These are phyloP conservation scores for Prunella fulvescens DNA, from an alignment of 2,113 vertebrate genomes.

Conservation along the genomic window DNA sequence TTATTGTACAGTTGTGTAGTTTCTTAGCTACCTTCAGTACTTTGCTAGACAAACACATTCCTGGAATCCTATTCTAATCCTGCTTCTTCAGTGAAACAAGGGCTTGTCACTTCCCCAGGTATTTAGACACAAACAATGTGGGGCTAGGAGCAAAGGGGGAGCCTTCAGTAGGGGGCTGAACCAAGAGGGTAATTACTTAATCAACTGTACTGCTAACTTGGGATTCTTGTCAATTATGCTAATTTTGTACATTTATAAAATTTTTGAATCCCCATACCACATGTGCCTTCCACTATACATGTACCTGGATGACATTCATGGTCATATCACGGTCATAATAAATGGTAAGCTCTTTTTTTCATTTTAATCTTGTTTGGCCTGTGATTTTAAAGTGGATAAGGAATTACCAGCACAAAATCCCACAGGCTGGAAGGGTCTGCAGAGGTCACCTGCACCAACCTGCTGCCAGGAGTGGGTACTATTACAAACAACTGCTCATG, in stretches of 20 bases:
- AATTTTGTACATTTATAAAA: not conserved
- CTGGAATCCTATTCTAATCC: not conserved
- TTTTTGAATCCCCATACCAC: not conserved
- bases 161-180: not conserved
- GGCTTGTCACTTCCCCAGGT: not conserved
- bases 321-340: not conserved
- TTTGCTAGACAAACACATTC: not conserved
- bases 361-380: not conserved
- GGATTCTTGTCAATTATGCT: not conserved
- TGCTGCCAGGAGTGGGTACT: fast-evolving
- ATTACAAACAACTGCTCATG: not conserved
- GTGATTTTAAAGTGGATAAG: not conserved
- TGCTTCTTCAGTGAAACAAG: not conserved
- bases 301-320: not conserved
- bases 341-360: not conserved
- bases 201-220: not conserved
- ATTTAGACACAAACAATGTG: not conserved
- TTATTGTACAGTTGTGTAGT: no score
- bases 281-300: fast-evolving
- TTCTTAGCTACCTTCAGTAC: not conserved
- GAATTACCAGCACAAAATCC: not conserved
- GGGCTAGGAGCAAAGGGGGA: not conserved
- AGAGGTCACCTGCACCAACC: not conserved
- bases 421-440: not conserved
- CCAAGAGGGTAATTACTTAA: not conserved